Percentiles rank a stretch among this genome's conserved stretches.
These are phyloP conservation scores for Hermetia illucens DNA, from an alignment of 1,140 invertebrate genomes.

Conservation along the genomic window DNA sequence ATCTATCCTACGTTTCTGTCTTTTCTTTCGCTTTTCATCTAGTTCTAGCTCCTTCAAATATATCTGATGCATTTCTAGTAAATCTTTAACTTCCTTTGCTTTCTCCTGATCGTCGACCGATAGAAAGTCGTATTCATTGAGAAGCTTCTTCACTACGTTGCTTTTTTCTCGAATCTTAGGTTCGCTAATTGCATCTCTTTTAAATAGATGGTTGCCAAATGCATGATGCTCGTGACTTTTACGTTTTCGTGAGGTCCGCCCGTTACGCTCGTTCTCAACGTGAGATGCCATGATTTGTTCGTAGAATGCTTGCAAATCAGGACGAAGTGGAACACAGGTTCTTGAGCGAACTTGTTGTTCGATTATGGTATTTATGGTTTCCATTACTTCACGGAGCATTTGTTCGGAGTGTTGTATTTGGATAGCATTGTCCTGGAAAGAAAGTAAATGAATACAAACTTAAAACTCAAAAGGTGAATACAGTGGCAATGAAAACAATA, in stretches of 20 bases:
- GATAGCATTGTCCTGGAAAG: too few species aligned
- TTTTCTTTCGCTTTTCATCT: too few species aligned
- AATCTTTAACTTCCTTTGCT: conserved; percentile 10
- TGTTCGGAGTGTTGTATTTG: conserved; percentile 12
- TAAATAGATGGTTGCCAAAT: not conserved
- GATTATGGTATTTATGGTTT: conserved; percentile 17
- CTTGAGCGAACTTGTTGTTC: conserved; percentile 15
- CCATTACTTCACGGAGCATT: conserved; percentile 16
- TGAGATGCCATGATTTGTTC: conserved; percentile 14
- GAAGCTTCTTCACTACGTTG: conserved; percentile 18
- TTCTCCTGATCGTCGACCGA: conserved; percentile 15
- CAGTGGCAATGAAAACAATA: too few species aligned
- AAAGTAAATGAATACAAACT: too few species aligned
- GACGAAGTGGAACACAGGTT: conserved; percentile 15
- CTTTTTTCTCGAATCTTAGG: conserved; percentile 16
- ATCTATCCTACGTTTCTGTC: too few species aligned
- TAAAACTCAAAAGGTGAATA: too few species aligned
- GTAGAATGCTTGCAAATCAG: conserved; percentile 19
- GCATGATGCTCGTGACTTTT: not conserved
- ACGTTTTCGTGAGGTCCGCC: not conserved
- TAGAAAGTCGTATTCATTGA: conserved; percentile 17
- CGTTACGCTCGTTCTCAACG: conserved; percentile 11
- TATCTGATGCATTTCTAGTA: not conserved
- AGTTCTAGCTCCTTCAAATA: too few species aligned
- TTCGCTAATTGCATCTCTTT: conserved; percentile 4